Base-by-base conservation (phyloP, 2,797 vertebrate genomes). In the Spheniscus humboldti region DNA sequence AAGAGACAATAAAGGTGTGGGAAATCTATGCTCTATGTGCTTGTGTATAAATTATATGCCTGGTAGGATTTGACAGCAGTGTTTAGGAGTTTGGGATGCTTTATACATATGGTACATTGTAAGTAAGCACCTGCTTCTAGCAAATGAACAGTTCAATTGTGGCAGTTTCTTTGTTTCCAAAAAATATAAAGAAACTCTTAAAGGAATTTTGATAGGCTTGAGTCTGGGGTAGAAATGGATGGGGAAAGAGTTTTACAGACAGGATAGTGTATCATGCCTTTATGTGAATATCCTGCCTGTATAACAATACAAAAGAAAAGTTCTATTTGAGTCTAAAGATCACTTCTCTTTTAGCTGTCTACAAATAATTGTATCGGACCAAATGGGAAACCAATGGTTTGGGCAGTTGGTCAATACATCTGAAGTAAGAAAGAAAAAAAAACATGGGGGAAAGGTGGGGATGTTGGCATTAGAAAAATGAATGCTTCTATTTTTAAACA, bases 341-440 rank as follows among this genome's bases (percentile, higher is more conserved):
- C 15, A 11, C 18, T 41, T 10, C 75, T 62, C 33, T 69, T 77
- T 7, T 0, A 90, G 37, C 30, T 64, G 3, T 64, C 55, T 78
- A 17, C 41, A 66, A 57, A 71, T 74, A 35, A 48, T 24, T 90
- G 10, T 69, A 4, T 68, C 7, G 1, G 28, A 66, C 22, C 13
- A 76, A 72, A 55, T 13, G 33, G 43, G 35, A 77, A 81, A 45
- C 2, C 25, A 62, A 3, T 24, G 27, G 19, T 71, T 89, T 77
- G 62, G 37, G n/a, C 37, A 77, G n/a, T 30, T 74, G 30, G 31
- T 48, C 28, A 80, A 3, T 62, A 53, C 10, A 17, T 47, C 23
- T 53, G 56, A 92, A 84, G 45, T 52, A 59, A 77, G 45, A 88
- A 79, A 56, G 8, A 47, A 74, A 86, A 88, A 88, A 86, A 48